These are phyloP conservation scores for Neodiprion lecontei DNA, from an alignment of 1,140 invertebrate species.

Conservation along the genomic window DNA sequence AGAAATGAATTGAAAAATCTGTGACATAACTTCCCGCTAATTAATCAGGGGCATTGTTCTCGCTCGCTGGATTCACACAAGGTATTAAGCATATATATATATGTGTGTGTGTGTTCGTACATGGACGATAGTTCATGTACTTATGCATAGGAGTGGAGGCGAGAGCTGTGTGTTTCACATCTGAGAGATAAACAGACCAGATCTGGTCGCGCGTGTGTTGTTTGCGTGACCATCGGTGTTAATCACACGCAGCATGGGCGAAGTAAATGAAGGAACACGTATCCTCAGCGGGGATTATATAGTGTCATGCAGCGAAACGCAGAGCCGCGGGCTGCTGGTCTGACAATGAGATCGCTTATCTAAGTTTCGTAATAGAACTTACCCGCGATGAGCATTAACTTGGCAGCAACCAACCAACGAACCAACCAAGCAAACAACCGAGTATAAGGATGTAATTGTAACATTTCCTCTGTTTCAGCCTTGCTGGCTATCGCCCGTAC, in stretches of 20 bases:
- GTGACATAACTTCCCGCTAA: slow-evolving; percentile 59
- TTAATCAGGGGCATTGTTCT: slow-evolving; percentile 57
- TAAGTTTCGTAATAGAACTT: background rate
- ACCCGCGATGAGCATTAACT: background rate
- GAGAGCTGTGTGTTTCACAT: background rate
- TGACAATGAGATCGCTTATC: background rate
- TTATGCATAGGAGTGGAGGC: too few species aligned
- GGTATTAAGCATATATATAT: background rate
- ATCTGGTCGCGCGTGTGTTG: background rate
- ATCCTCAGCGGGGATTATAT: background rate
- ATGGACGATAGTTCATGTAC: too few species aligned
- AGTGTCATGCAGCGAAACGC: background rate
- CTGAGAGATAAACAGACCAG: background rate
- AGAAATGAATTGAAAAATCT: slow-evolving; percentile 53
- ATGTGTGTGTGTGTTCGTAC: too few species aligned
- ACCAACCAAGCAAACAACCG: background rate
- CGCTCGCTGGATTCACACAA: background rate
- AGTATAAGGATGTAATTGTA: background rate
- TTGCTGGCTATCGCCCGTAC: slow-evolving; percentile 51
- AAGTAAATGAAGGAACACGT: background rate
- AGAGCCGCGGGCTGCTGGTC: background rate
- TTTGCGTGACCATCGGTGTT: background rate
- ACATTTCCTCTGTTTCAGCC: slow-evolving; percentile 48
- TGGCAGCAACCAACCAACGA: background rate
- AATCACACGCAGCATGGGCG: too few species aligned